Base-by-base conservation (phyloP, 2,888 invertebrate species). In the Nineta flava region DNA sequence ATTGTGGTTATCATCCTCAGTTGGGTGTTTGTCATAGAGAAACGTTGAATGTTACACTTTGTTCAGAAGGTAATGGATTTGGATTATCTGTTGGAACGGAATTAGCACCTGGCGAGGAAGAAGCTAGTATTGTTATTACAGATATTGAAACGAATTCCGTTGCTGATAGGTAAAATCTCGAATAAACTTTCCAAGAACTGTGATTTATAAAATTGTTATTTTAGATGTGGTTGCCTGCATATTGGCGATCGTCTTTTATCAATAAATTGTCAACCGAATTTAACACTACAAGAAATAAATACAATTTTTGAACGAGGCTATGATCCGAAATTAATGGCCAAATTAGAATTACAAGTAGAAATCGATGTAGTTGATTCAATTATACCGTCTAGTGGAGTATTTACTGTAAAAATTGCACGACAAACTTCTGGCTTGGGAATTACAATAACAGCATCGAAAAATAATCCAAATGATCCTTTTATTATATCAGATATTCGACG, bases 321-420 rank as follows among this genome's bases (percentile, higher is more conserved):
- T 51, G 76, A 77, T 57, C 68, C 73, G 1, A 74, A 71, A 50
- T 73, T 69, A 12, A 72, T 70, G 9, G 75, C 77, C 57, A 81
- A 84, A 69, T 74, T 92, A 40, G 82, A 82, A 43, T 64, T 94
- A 41, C 83, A 86, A 57, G 77, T 87, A 1, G 92, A 93, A 63
- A 93, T 93, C 65, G 90, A 87, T 67, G 88, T 93, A 65, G 86
- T 90, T 9, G 92, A 93, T 56, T 81, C 90, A 0, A 90, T 93
- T 43, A 87, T 92, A 54, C 91, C 93, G 2, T 83, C 87, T 5
- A 87, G 87, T 57, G 93, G 93, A 0, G 83, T 91, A 0, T 94
- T 93, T 62, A 87, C 84, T 54, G 92, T 96, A 0, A 87, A 91
- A 65, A 71, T 95, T 47, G 83, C 88, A 4, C 81, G 83, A 57